Conservation (phyloP, 2,113 vertebrate species). For the Peromyscus maniculatus region DNA sequence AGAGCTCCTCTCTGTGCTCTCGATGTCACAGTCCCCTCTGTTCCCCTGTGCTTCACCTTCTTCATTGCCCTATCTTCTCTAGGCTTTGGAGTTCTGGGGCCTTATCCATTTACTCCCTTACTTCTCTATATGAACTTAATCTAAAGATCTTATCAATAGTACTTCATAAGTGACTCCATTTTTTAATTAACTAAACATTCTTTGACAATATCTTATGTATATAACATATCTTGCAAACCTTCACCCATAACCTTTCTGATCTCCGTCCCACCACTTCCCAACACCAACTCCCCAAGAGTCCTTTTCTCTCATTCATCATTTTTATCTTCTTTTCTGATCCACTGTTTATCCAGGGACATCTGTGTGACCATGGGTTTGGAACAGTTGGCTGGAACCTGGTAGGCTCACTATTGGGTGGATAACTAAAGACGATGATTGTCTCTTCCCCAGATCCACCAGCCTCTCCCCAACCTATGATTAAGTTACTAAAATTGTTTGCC, state of each 20-base stretch:
- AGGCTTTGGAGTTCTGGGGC: fast-evolving
- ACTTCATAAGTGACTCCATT: neutral
- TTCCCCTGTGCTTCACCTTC: neutral
- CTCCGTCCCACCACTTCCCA: neutral
- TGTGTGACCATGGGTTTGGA: neutral
- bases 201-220: neutral
- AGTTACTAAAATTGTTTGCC: neutral
- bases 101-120: too few species aligned
- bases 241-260: neutral
- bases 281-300: neutral
- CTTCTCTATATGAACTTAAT: neutral
- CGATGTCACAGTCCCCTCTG: neutral
- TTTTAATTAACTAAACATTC: neutral
- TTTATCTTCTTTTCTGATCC: neutral
- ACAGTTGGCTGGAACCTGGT: neutral
- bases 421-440: neutral
- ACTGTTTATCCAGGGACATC: neutral
- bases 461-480: neutral
- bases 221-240: neutral
- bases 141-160: neutral
- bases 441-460: neutral
- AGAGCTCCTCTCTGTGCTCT: neutral
- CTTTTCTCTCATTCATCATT: too few species aligned
- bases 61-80: neutral
- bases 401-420: neutral